phyloP scores from a whole-genome alignment of 1,140 invertebrate species.

The Paraescarpia echinospica region DNA sequence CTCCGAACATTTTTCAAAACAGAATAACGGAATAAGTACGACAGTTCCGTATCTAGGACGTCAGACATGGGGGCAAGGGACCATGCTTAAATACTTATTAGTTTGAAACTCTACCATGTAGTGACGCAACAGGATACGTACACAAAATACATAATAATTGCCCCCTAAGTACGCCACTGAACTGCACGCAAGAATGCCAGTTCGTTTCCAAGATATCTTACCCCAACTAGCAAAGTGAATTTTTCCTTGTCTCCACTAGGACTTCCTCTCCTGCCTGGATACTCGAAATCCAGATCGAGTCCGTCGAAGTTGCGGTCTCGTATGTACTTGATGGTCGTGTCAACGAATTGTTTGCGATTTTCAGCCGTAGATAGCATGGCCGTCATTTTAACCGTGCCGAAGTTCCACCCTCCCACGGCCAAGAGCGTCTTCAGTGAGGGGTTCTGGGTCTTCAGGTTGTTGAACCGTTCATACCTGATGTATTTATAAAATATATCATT shows the following conservation, averaged over 20 bases:
- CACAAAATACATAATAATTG: neutral
- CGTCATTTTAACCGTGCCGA: slow-evolving; percentile 86
- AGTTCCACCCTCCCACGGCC: slow-evolving; percentile 92
- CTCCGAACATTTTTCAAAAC: too few species aligned
- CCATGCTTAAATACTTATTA: too few species aligned
- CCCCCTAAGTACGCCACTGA: neutral
- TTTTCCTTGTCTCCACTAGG: slow-evolving; percentile 69
- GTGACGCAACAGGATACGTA: neutral
- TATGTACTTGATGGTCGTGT: slow-evolving; percentile 89
- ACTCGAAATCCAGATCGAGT: slow-evolving; percentile 96
- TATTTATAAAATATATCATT: neutral
- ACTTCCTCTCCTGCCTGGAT: slow-evolving; percentile 67
- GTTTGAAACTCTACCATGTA: too few species aligned
- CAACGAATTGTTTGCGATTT: slow-evolving; percentile 78
- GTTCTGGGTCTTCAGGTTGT: slow-evolving; percentile 84
- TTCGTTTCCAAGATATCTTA: neutral
- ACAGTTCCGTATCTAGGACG: too few species aligned
- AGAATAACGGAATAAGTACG: too few species aligned
- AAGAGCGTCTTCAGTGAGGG: slow-evolving; percentile 86
- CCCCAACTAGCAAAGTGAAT: slow-evolving; percentile 41
- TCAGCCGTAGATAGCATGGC: slow-evolving; percentile 36
- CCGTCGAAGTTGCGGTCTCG: slow-evolving; percentile 91
- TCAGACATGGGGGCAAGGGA: too few species aligned
- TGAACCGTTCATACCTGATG: slow-evolving; percentile 71
- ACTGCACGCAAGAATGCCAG: neutral